Base-by-base conservation (phyloP, 2,797 vertebrate species). In the Coregonus suidteri region DNA sequence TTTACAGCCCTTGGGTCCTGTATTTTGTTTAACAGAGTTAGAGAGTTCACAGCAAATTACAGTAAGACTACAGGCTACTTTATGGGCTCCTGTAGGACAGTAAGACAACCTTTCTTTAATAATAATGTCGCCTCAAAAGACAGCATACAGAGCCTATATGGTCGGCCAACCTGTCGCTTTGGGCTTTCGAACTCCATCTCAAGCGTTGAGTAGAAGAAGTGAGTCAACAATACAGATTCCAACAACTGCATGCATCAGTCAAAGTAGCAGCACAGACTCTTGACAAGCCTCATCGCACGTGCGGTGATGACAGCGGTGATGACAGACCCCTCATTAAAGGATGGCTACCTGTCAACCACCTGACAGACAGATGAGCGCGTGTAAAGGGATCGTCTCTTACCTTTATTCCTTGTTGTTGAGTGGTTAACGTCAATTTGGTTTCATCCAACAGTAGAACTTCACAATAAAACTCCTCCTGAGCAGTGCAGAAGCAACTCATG, bases 371-470 rank as follows among this genome's bases (percentile, higher is more conserved):
- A 83, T 5, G 13, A 16, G 75, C 9, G 52, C 41, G 62, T 47
- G 47, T 72, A 52, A 16, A 18, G 3, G 47, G 72, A 62, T 41
- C 6, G 1, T 54, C 11, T 68, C 87, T 88, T 87, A 96, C 95
- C 95, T 96, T 96, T 85, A 97, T 94, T 76, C 95, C 95, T 84
- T 96, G 95, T 77, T 96, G 95, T 73, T 96, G 95, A 31, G 91
- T 93, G 74, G 96, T 96, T 71, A 97, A 88, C 11, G 93, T 94
- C 83, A 97, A 91, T 91, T 96, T 96, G 76, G 94, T 94, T 83
- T 96, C 96, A 59, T 96, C 95, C 91, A 97, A 90, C 52, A 97
- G 95, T 88, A 97, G 84, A 91, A 96, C 94, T 91, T 96, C 96
- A 88, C 96, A 97, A 88, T 96, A 97, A 79, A 97, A 97, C 90